Evolutionary conservation across 2,888 invertebrate genomes (phyloP).

Genomic region (Habrosyne pyritoides): DNA sequence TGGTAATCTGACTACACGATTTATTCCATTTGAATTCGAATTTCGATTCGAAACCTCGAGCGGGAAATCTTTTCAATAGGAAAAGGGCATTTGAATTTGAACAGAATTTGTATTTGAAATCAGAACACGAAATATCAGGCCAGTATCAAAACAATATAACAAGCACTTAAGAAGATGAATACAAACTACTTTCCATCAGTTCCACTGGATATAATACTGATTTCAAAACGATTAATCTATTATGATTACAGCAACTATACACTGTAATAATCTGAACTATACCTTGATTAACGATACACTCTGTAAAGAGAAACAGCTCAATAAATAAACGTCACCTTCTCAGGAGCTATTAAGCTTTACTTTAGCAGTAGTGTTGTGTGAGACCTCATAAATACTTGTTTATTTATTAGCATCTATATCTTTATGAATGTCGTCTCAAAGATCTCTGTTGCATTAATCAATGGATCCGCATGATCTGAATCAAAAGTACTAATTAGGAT

Average conservation of each 20-base stretch:
- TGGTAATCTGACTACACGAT: too few species aligned
- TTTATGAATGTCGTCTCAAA: background rate
- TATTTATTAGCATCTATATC: conserved; percentile 17
- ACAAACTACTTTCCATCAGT: background rate
- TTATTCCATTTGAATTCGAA: background rate
- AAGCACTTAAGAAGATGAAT: background rate
- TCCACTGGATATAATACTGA: background rate
- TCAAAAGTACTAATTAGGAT: background rate
- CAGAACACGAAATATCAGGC: background rate
- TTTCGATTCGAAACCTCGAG: too few species aligned
- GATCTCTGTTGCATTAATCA: background rate
- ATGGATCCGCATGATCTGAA: background rate
- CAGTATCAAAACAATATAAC: background rate
- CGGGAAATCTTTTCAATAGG: background rate
- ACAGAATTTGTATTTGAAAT: background rate
- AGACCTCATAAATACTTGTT: conserved; percentile 11
- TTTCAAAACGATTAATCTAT: background rate
- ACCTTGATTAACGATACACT: conserved; percentile 25
- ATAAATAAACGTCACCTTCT: conserved; percentile 28
- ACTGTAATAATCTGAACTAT: background rate
- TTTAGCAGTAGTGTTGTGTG: conserved; percentile 15
- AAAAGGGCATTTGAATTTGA: background rate
- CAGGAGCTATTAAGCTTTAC: conserved; percentile 18
- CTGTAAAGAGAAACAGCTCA: conserved; percentile 14
- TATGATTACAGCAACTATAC: background rate